Conservation (phyloP, 2,797 vertebrate species). For the Sphaeramia orbicularis region DNA sequence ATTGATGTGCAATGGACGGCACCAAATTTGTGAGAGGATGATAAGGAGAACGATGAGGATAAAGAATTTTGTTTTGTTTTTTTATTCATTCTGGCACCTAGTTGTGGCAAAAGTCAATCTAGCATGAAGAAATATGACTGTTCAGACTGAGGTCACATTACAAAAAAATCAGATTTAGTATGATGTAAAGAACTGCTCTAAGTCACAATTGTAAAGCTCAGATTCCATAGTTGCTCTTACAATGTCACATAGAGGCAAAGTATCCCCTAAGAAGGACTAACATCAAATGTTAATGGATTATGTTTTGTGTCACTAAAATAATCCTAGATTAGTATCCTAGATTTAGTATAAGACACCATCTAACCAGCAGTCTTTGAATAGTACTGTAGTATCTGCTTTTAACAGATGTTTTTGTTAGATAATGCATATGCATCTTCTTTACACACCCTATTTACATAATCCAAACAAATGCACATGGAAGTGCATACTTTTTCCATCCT, state of each 20-base stretch:
- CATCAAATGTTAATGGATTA: not conserved
- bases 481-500: not conserved
- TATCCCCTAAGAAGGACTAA: not conserved
- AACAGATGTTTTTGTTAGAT: not conserved
- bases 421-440: not conserved
- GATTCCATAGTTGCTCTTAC: too few relatives aligned
- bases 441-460: slow-evolving; percentile 14
- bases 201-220: too few relatives aligned
- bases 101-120: too few relatives aligned
- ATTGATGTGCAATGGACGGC: too few relatives aligned
- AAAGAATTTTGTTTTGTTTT: too few relatives aligned
- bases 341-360: not conserved
- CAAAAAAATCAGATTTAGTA: too few relatives aligned
- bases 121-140: too few relatives aligned
- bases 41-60: too few relatives aligned
- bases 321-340: not conserved
- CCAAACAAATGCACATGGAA: slow-evolving; percentile 28
- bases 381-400: not conserved
- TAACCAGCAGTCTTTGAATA: not conserved
- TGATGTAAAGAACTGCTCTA: too few relatives aligned
- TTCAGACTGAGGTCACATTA: too few relatives aligned
- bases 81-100: too few relatives aligned
- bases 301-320: not conserved
- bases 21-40: too few relatives aligned
- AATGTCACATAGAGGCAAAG: not conserved